Percentiles rank a stretch among this genome's conserved stretches.
These are phyloP conservation scores for Percina caprodes DNA, from an alignment of 2,113 vertebrate species.

Conservation along the genomic window DNA sequence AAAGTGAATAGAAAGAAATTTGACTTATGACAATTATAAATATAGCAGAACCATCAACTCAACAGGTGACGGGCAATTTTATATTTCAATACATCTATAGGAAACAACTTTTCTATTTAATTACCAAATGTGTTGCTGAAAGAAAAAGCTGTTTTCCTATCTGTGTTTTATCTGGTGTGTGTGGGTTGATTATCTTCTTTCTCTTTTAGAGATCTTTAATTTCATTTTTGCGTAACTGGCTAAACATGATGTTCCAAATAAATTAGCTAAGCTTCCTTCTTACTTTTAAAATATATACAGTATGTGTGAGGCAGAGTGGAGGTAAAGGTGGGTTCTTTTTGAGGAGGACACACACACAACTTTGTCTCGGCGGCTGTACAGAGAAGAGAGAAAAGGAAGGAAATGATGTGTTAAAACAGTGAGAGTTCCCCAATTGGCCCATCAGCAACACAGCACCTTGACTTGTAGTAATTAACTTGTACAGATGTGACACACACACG, in stretches of 20 bases:
- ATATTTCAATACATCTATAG: not conserved
- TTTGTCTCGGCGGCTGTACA: not conserved
- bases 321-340: not conserved
- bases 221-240: not conserved
- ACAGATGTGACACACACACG: not conserved
- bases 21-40: not conserved
- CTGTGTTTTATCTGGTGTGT: not conserved
- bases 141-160: not conserved
- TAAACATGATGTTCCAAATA: not conserved
- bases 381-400: constrained; percentile 12
- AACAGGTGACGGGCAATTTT: too few relatives aligned
- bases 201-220: not conserved
- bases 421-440: not conserved
- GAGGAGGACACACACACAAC: too few relatives aligned
- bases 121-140: not conserved
- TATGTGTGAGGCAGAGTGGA: not conserved
- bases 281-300: not conserved
- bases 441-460: not conserved
- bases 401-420: constrained; percentile 1
- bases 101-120: too few relatives aligned
- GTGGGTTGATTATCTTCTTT: not conserved
- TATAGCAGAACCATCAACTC: not conserved
- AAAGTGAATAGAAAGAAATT: not conserved
- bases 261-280: not conserved
- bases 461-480: not conserved